Conservation (phyloP, 2,888 invertebrate species). For the Carcina quercana region DNA sequence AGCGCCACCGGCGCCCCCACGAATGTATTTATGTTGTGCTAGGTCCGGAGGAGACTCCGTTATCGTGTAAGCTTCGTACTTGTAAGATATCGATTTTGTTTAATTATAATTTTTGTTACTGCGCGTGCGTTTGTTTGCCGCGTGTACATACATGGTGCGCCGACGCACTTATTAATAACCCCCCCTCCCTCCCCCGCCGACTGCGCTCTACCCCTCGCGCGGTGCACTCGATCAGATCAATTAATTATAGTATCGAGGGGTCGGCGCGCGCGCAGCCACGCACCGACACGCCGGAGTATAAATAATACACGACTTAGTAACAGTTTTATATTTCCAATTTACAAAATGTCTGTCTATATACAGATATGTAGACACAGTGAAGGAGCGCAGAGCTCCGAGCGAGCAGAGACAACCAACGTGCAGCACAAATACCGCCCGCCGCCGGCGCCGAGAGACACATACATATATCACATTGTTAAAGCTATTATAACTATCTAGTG, state of each 20-base stretch:
- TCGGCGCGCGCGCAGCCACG: not conserved
- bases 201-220: not conserved
- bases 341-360: conserved; percentile 39
- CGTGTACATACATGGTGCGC: not conserved
- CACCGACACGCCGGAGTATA: not conserved
- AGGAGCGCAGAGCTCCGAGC: not conserved
- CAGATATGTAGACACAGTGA: conserved; percentile 28
- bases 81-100: conserved; percentile 27
- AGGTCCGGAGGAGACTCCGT: conserved; percentile 16
- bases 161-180: not conserved
- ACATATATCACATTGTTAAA: no score
- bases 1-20: conserved; percentile 7
- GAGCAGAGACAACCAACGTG: not conserved
- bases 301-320: conserved; percentile 18
- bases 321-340: conserved; percentile 32
- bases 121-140: conserved; percentile 8
- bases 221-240: not conserved
- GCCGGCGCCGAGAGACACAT: not conserved
- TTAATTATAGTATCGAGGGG: no score
- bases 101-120: conserved; percentile 26
- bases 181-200: not conserved
- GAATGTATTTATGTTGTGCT: conserved; percentile 9
- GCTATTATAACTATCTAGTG: no score
- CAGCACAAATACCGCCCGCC: not conserved
- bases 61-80: conserved; percentile 28